Base-by-base conservation (phyloP, 2,797 vertebrate genomes). In the Microchirus variegatus region DNA sequence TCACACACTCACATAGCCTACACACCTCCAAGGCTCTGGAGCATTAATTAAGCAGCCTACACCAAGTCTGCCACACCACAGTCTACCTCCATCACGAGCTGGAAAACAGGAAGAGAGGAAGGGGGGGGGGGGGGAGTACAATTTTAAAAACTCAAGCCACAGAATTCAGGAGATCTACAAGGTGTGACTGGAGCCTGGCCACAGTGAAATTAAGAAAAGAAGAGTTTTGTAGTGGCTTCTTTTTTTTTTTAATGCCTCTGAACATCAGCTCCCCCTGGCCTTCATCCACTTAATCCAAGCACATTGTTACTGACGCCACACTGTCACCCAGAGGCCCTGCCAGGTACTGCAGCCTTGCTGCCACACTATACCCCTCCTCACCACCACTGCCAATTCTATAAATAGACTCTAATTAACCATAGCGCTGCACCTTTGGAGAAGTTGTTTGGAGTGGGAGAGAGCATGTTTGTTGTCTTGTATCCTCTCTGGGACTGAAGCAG, bases 31-130 rank as follows among this genome's bases (percentile, higher is more conserved):
- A 69, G 64, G 78, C 80, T 84, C 78, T 67, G 72, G 85, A 89
- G 84, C 87, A 87, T 91, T 91, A 89, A 92, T 92, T 89, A 91
- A 83, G 80, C 66, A 74, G 78, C 58, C 72, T 87, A 62, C 80
- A n/a, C n/a, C n/a, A 82, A 87, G 77, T 79, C 83, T 80, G 80
- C 80, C 80, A 81, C 82, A 74, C 74, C 73, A 63, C 40, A 63
- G 80, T 87, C 67, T 80, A 78, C 73, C 79, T 84, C 73, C 74
- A 82, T 75, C 82, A 74, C 79, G 84, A 0, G 63, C 78, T 83
- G 69, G 75, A 83, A 82, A 78, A 70, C 68, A 81, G 67, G 72
- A 68, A 73, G 63, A 59, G 59, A n/a, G 67, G 49, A 63, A 80
- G 31, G 52, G 59, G 10, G 12, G 13, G 12, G 11, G 13, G 13